phyloP scores from a whole-genome alignment of 1,140 invertebrate genomes.

The Spodoptera frugiperda region DNA sequence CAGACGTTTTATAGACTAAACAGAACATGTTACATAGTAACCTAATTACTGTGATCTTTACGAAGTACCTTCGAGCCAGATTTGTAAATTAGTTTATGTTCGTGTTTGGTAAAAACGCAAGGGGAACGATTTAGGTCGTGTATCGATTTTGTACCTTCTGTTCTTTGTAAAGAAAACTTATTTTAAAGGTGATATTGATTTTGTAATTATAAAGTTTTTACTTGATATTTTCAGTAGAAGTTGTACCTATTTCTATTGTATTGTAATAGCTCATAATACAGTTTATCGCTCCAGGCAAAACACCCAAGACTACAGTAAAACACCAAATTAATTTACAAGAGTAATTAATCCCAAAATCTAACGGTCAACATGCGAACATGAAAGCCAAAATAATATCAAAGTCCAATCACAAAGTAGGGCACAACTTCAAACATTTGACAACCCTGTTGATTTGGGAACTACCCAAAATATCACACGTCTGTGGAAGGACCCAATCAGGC shows the following conservation, averaged over 20 bases:
- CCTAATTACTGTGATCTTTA: not conserved
- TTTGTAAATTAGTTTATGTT: not conserved
- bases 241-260: too few relatives aligned
- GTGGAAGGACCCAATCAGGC: not conserved
- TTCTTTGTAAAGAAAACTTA: too few relatives aligned
- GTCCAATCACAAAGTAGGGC: not conserved
- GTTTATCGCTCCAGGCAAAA: too few relatives aligned
- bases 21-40: constrained; percentile 1
- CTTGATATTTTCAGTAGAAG: too few relatives aligned
- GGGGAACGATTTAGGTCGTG: not conserved
- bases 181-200: too few relatives aligned
- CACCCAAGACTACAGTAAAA: too few relatives aligned
- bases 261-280: too few relatives aligned
- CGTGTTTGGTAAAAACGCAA: not conserved
- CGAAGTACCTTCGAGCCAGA: not conserved
- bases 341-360: not conserved
- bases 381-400: not conserved
- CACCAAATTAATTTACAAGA: too few relatives aligned
- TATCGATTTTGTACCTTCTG: too few relatives aligned
- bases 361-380: not conserved
- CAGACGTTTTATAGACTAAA: constrained; percentile 23
- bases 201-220: too few relatives aligned
- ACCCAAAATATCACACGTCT: not conserved
- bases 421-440: constrained; percentile 6
- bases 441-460: constrained; percentile 5